These are phyloP conservation scores for Callyntrura sp. DNA, from an alignment of 2,888 invertebrate genomes.

Conservation along the genomic window DNA sequence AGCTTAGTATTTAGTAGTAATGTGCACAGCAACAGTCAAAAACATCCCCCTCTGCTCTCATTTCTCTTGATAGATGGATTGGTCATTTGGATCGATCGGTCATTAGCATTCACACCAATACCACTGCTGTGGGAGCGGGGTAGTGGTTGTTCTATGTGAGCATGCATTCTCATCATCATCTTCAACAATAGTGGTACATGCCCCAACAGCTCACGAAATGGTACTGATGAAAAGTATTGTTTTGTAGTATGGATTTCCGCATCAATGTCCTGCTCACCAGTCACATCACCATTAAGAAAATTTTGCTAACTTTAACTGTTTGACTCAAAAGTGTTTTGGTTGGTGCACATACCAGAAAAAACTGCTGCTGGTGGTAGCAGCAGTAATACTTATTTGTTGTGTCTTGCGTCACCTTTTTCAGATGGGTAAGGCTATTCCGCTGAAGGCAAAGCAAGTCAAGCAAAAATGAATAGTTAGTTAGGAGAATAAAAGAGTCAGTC, in stretches of 20 bases:
- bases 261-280: slow-evolving; percentile 22
- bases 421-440: slow-evolving; percentile 70
- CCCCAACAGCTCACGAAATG: slow-evolving; percentile 31
- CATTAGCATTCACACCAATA: slow-evolving; percentile 35
- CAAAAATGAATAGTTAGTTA: slow-evolving; percentile 60
- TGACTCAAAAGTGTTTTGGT: slow-evolving; percentile 9
- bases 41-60: background rate
- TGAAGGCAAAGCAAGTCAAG: slow-evolving; percentile 73
- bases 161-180: slow-evolving; percentile 7
- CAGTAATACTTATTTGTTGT: background rate
- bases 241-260: slow-evolving; percentile 27
- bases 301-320: slow-evolving; percentile 26
- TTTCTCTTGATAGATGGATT: slow-evolving; percentile 27
- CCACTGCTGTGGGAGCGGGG: slow-evolving; percentile 23
- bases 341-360: slow-evolving; percentile 9
- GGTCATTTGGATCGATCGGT: slow-evolving; percentile 33
- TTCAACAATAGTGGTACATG: background rate
- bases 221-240: slow-evolving; percentile 10
- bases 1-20: too few species aligned
- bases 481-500: slow-evolving; percentile 64
- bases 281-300: background rate
- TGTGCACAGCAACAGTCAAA: too few species aligned
- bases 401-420: slow-evolving; percentile 63
- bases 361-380: background rate
- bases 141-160: background rate